Conservation (phyloP, 1,140 invertebrate species). For the Andricus grossulariae region DNA sequence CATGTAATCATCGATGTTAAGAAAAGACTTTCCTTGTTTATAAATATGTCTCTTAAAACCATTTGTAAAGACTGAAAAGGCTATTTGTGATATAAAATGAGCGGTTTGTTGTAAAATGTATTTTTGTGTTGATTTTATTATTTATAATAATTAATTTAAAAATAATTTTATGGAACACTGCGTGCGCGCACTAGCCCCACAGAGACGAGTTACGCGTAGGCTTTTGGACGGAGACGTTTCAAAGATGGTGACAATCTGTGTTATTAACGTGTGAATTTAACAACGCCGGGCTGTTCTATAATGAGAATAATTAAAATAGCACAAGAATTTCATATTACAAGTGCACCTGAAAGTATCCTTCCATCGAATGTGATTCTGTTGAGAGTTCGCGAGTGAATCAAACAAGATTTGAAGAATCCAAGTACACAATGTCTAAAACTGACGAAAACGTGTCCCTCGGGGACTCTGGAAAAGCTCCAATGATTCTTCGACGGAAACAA, state of each 20-base stretch:
- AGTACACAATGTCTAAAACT: constrained; percentile 71
- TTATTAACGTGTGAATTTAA: constrained; percentile 42
- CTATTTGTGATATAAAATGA: too few species aligned
- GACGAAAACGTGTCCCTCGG: constrained; percentile 70
- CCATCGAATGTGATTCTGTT: not conserved
- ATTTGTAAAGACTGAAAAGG: too few species aligned
- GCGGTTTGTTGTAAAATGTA: too few species aligned
- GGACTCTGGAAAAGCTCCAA: constrained; percentile 78
- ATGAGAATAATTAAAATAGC: not conserved
- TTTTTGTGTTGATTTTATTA: too few species aligned
- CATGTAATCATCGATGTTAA: too few species aligned
- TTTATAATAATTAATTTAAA: too few species aligned
- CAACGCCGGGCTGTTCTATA: not conserved
- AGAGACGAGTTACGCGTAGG: not conserved
- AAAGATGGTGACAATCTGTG: constrained; percentile 44
- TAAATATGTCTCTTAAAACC: too few species aligned
- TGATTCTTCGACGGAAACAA: constrained; percentile 83
- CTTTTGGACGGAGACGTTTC: constrained; percentile 44
- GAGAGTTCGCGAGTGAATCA: not conserved
- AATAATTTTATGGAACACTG: too few species aligned
- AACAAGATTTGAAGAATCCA: not conserved
- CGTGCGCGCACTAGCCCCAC: too few species aligned
- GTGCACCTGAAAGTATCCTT: not conserved
- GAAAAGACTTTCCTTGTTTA: too few species aligned
- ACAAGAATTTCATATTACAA: not conserved